Conservation (phyloP, 1,140 invertebrate genomes). For the Drosophila santomea region DNA sequence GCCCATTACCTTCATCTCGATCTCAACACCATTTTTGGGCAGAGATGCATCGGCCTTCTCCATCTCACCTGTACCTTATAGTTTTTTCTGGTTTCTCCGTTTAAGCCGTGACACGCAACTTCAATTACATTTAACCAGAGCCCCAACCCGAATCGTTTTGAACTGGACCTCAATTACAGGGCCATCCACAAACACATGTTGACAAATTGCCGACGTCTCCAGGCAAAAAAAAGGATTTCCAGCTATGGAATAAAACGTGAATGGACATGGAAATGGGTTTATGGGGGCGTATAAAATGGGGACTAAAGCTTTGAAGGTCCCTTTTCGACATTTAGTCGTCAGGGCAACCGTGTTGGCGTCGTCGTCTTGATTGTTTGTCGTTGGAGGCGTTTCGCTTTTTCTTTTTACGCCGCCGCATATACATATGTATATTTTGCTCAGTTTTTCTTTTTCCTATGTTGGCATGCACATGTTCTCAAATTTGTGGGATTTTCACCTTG, state of each 20-base stretch:
- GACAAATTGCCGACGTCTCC: slow-evolving; percentile 61
- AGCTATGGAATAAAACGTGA: slow-evolving; percentile 31
- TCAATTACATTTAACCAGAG: slow-evolving; percentile 52
- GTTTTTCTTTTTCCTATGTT: slow-evolving; percentile 16
- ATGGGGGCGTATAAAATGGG: slow-evolving; percentile 6
- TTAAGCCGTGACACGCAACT: slow-evolving; percentile 51
- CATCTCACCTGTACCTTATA: background rate
- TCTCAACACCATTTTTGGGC: slow-evolving; percentile 32
- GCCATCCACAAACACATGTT: slow-evolving; percentile 52
- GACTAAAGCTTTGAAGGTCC: slow-evolving; percentile 44
- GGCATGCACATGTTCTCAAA: slow-evolving; percentile 44
- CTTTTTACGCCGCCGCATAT: slow-evolving; percentile 37
- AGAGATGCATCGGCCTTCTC: slow-evolving; percentile 8
- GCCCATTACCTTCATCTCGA: background rate
- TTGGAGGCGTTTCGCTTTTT: slow-evolving; percentile 44
- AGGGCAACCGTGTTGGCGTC: slow-evolving; percentile 41
- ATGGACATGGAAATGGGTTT: slow-evolving; percentile 18
- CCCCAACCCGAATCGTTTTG: slow-evolving; percentile 4
- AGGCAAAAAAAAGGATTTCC: slow-evolving; percentile 19
- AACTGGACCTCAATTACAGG: slow-evolving; percentile 39
- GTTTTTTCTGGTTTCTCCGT: background rate
- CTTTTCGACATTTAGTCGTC: slow-evolving; percentile 52
- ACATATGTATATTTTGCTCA: slow-evolving; percentile 24
- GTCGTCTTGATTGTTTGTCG: slow-evolving; percentile 47
- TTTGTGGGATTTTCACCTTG: slow-evolving; percentile 76